A percentile compares a stretch with the other conserved stretches of the same genome.
These are phyloP conservation scores for Scomberomorus guttatus DNA, from an alignment of 2,797 vertebrate genomes.

Conservation along the genomic window DNA sequence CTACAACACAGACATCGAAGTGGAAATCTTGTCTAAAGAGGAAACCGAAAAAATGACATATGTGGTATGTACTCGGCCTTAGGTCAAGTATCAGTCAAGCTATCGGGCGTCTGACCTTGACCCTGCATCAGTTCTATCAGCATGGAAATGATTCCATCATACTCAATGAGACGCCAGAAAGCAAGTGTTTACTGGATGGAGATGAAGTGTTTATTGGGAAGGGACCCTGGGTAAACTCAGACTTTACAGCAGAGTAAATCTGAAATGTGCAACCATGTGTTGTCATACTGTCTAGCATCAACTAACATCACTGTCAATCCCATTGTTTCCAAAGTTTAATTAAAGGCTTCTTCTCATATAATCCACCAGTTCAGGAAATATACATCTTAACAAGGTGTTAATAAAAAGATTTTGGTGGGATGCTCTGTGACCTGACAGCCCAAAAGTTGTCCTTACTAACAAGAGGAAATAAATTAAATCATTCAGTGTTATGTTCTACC, in stretches of 20 bases:
- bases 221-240: conserved; percentile 32
- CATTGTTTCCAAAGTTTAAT: background rate
- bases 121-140: conserved; percentile 23
- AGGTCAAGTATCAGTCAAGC: conserved; percentile 6
- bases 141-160: conserved; percentile 37
- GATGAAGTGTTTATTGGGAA: conserved; percentile 63
- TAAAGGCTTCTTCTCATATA: background rate
- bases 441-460: no score
- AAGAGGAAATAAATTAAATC: no score
- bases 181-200: conserved; percentile 58
- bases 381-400: background rate
- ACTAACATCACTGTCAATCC: background rate
- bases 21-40: conserved; percentile 87
- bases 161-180: background rate
- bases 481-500: no score
- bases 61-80: conserved; percentile 71
- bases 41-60: conserved; percentile 88
- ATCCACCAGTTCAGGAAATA: background rate
- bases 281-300: background rate
- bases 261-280: background rate
- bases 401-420: background rate
- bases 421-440: no score
- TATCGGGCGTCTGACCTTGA: conserved; percentile 14
- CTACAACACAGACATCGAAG: conserved; percentile 88
- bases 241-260: conserved; percentile 22